Percentiles rank a stretch among this genome's conserved stretches.
phyloP scores from a whole-genome alignment of 1,140 invertebrate species.

The Nixonia krombeini region DNA sequence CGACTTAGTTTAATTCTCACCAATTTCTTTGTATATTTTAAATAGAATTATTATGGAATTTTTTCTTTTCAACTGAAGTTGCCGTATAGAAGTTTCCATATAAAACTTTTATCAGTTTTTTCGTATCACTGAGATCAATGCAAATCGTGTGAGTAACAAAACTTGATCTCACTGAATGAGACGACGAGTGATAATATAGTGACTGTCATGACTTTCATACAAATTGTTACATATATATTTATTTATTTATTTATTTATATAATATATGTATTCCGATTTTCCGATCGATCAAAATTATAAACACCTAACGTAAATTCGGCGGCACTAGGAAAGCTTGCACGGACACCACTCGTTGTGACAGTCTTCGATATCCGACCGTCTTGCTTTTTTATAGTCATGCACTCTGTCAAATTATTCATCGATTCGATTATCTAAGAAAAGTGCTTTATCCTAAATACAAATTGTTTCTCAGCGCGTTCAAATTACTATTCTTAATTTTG shows the following conservation, averaged over 20 bases:
- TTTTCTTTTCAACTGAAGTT: constrained; percentile 34
- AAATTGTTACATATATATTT: constrained; percentile 49
- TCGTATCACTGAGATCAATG: constrained; percentile 41
- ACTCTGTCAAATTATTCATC: constrained; percentile 58
- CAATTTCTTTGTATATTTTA: not conserved
- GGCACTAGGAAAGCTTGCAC: constrained; percentile 71
- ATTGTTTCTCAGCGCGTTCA: constrained; percentile 34
- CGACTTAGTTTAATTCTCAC: constrained; percentile 18
- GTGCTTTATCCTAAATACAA: constrained; percentile 24
- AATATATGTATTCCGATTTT: constrained; percentile 18
- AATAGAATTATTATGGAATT: constrained; percentile 33
- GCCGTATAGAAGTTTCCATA: constrained; percentile 35
- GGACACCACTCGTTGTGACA: constrained; percentile 65
- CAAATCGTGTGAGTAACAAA: constrained; percentile 36
- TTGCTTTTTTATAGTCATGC: constrained; percentile 36
- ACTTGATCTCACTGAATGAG: constrained; percentile 26
- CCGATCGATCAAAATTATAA: constrained; percentile 21
- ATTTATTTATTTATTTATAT: constrained; percentile 11
- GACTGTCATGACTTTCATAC: constrained; percentile 61
- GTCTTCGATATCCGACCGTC: constrained; percentile 42
- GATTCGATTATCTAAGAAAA: constrained; percentile 53
- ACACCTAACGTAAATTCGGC: constrained; percentile 52
- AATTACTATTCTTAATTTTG: not conserved
- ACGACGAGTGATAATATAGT: constrained; percentile 36
- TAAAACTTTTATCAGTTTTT: constrained; percentile 25